Conservation (phyloP, 2,888 invertebrate genomes). For the Cetonia aurata region DNA sequence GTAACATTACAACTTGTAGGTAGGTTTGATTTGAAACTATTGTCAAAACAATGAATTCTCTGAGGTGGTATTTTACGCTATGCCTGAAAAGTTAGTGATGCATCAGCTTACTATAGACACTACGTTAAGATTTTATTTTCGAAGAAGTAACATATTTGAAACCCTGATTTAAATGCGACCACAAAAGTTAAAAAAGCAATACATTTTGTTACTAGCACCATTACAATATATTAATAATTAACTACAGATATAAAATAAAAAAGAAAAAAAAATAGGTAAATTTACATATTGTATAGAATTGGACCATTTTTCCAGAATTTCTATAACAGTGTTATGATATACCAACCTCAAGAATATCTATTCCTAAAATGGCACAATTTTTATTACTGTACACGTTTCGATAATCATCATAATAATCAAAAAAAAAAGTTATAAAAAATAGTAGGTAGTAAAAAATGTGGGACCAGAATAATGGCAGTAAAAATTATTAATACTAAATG, state of each 20-base stretch:
- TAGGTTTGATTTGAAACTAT: constrained; percentile 9
- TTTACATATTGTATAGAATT: constrained; percentile 50
- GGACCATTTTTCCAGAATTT: constrained; percentile 54
- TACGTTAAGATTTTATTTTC: neutral
- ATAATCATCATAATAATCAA: constrained; percentile 46
- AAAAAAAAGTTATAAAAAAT: constrained; percentile 43
- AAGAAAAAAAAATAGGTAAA: constrained; percentile 49
- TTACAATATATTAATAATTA: constrained; percentile 53
- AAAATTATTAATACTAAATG: constrained; percentile 54
- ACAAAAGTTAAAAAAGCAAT: constrained; percentile 54
- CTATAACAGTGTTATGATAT: constrained; percentile 45
- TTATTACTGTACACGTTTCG: constrained; percentile 58
- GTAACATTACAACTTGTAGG: constrained; percentile 5
- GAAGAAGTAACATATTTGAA: constrained; percentile 40
- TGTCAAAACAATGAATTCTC: constrained; percentile 17
- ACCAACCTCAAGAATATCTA: constrained; percentile 53
- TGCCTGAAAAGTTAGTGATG: constrained; percentile 1
- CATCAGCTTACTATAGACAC: neutral
- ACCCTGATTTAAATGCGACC: constrained; percentile 47
- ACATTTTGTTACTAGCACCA: constrained; percentile 62
- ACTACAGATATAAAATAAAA: constrained; percentile 51
- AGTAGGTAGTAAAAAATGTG: constrained; percentile 56
- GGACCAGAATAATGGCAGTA: constrained; percentile 64
- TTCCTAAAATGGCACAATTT: constrained; percentile 65
- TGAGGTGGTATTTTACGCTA: constrained; percentile 27